Percentiles rank a stretch among this genome's conserved stretches.
These are phyloP conservation scores for Drosophila baimaii DNA, from an alignment of 1,140 invertebrate genomes.

Conservation along the genomic window DNA sequence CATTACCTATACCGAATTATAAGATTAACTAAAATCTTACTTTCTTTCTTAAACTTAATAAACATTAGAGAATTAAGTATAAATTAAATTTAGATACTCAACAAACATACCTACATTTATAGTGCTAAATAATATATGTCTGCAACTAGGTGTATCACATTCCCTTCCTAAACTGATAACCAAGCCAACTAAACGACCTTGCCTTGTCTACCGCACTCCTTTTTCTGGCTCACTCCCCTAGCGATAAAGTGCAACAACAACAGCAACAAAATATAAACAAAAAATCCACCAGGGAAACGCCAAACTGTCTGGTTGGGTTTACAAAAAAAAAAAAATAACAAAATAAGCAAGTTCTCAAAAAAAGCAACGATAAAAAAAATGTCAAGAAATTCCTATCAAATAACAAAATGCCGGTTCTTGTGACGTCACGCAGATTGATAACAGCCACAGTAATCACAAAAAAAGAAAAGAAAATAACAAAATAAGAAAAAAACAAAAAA, in stretches of 20 bases:
- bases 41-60: background rate
- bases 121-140: background rate
- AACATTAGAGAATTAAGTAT: background rate
- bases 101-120: no score
- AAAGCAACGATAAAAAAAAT: slow-evolving; percentile 34
- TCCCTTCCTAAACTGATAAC: slow-evolving; percentile 17
- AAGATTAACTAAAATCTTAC: background rate
- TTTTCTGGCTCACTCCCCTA: slow-evolving; percentile 7
- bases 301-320: slow-evolving; percentile 46
- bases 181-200: slow-evolving; percentile 32
- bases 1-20: background rate
- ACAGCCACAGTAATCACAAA: slow-evolving; percentile 28
- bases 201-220: slow-evolving; percentile 18
- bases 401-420: slow-evolving; percentile 33
- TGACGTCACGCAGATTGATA: slow-evolving; percentile 66
- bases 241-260: slow-evolving; percentile 29
- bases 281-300: slow-evolving; percentile 8
- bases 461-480: slow-evolving; percentile 13
- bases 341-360: slow-evolving; percentile 34
- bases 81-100: background rate
- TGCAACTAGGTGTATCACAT: background rate
- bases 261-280: slow-evolving; percentile 26
- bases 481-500: slow-evolving; percentile 13
- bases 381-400: slow-evolving; percentile 40
- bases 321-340: slow-evolving; percentile 21